Conservation (phyloP, 2,888 invertebrate genomes). For the Dendrolimus houi region DNA sequence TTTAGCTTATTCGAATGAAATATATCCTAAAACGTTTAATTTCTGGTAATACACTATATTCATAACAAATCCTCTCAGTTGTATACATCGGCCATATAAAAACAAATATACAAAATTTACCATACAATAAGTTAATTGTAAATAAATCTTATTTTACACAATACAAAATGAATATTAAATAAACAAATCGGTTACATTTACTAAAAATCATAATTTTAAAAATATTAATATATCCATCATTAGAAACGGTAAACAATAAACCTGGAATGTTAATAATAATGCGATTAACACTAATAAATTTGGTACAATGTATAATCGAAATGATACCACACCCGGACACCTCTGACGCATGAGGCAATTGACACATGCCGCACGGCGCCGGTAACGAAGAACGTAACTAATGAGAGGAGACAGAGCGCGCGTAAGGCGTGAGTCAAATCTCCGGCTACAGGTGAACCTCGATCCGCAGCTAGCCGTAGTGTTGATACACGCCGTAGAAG, state of each 20-base stretch:
- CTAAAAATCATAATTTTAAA: slow-evolving; percentile 52
- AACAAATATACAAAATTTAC: slow-evolving; percentile 59
- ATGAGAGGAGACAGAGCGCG: slow-evolving; percentile 43
- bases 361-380: slow-evolving; percentile 22
- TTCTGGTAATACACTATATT: slow-evolving; percentile 67
- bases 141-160: slow-evolving; percentile 72
- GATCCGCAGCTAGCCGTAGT: slow-evolving; percentile 40
- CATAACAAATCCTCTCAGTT: slow-evolving; percentile 66
- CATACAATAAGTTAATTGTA: slow-evolving; percentile 68
- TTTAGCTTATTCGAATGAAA: slow-evolving; percentile 82
- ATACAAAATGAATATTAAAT: slow-evolving; percentile 61
- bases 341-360: slow-evolving; percentile 24
- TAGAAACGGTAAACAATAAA: slow-evolving; percentile 59
- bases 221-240: slow-evolving; percentile 53
- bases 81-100: slow-evolving; percentile 65
- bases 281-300: slow-evolving; percentile 64
- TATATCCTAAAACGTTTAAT: slow-evolving; percentile 74
- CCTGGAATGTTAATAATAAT: slow-evolving; percentile 68
- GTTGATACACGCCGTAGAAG: slow-evolving; percentile 29
- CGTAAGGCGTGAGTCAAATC: slow-evolving; percentile 9
- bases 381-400: slow-evolving; percentile 28
- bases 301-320: slow-evolving; percentile 69
- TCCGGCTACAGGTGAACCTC: slow-evolving; percentile 24
- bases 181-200: slow-evolving; percentile 49
- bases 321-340: slow-evolving; percentile 55